A percentile compares a stretch with the other conserved stretches of the same genome.
Evolutionary conservation across 2,888 invertebrate species (phyloP).

Genomic region (Gerris lacustris): DNA sequence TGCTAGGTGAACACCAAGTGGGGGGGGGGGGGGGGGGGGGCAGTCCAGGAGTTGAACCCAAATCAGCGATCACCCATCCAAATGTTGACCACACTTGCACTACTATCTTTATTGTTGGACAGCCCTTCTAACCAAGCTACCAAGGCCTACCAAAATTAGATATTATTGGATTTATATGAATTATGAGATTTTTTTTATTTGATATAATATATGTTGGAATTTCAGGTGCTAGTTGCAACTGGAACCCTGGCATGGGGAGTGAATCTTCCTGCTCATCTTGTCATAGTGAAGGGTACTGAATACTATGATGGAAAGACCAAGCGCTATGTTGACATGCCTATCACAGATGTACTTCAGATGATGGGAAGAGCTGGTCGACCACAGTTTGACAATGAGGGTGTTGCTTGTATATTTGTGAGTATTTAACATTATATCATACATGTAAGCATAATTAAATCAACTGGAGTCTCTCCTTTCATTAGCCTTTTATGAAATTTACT

Average conservation of each 20-base stretch:
- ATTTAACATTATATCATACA: not conserved
- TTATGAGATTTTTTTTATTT: not conserved
- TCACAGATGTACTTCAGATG: constrained; percentile 99
- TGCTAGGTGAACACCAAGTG: no score
- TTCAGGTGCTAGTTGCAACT: constrained; percentile 79
- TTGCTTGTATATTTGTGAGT: constrained; percentile 60
- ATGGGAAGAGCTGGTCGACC: constrained; percentile 98
- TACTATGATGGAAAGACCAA: constrained; percentile 94
- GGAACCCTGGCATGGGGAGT: constrained; percentile 99
- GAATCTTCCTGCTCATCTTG: constrained; percentile 94
- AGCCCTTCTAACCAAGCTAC: no score
- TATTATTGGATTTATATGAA: no score
- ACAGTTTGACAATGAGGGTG: constrained; percentile 87
- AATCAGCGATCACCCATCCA: no score
- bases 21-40: no score
- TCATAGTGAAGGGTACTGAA: constrained; percentile 98
- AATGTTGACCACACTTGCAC: no score
- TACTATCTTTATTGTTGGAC: no score
- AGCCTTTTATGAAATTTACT: no score
- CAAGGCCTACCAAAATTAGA: no score
- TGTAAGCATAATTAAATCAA: no score
- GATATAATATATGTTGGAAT: not conserved
- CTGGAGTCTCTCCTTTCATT: no score
- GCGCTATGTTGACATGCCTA: constrained; percentile 97
- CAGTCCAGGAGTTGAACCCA: no score